Evolutionary conservation across 2,888 invertebrate species (phyloP).

Genomic region (Schizaphis graminum): DNA sequence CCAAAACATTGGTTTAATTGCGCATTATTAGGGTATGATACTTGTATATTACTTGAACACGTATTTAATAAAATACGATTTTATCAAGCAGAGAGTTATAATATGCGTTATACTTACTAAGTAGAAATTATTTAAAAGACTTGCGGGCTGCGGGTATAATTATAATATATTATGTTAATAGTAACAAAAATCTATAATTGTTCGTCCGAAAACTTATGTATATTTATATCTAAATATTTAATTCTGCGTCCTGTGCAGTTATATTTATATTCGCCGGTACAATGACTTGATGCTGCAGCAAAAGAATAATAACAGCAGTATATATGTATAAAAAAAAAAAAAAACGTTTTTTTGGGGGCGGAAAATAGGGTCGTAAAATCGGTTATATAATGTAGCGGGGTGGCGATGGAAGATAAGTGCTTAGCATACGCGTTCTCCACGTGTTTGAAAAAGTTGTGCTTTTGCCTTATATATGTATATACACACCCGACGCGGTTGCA

Average conservation of each 20-base stretch:
- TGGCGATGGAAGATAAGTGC: constrained; percentile 57
- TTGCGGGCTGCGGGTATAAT: no score
- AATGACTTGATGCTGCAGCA: neutral
- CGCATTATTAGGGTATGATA: no score
- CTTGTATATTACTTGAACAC: no score
- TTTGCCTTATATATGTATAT: neutral
- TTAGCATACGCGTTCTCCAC: constrained; percentile 35
- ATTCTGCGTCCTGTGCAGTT: neutral
- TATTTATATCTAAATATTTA: neutral
- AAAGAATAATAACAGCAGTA: constrained; percentile 20
- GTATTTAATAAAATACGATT: neutral
- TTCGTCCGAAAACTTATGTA: neutral
- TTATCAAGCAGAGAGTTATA: neutral
- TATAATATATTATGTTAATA: neutral
- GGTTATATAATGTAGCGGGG: constrained; percentile 3
- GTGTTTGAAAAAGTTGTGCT: constrained; percentile 34
- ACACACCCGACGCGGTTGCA: neutral
- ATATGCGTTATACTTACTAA: no score
- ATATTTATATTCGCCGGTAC: neutral
- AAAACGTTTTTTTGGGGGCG: neutral
- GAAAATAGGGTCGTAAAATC: constrained; percentile 50
- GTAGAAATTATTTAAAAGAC: no score
- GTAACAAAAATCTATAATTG: neutral
- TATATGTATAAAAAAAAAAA: neutral
- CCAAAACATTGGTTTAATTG: no score